Evolutionary conservation across 2,797 vertebrate genomes (phyloP).

Genomic region (Australoheros facetus): DNA sequence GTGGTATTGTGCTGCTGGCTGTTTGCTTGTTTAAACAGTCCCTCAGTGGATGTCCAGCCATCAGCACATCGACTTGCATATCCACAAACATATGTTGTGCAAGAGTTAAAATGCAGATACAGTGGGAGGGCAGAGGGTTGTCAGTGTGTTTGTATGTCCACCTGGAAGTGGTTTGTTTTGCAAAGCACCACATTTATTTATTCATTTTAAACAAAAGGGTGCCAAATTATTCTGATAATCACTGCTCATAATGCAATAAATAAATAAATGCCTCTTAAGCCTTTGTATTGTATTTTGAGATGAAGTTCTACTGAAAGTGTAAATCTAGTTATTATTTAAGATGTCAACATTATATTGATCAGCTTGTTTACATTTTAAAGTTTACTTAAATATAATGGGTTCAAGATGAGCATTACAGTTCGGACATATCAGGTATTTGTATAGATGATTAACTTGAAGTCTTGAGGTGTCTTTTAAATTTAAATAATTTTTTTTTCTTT

Average conservation of each 20-base stretch:
- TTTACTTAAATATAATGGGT: background rate
- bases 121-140: slow-evolving; percentile 28
- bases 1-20: slow-evolving; percentile 51
- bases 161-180: slow-evolving; percentile 77
- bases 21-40: slow-evolving; percentile 65
- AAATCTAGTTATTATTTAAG: too few relatives aligned
- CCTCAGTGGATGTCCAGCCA: slow-evolving; percentile 20
- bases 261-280: background rate
- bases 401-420: background rate
- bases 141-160: slow-evolving; percentile 77
- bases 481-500: too few relatives aligned
- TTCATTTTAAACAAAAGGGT: background rate
- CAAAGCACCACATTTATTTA: slow-evolving; percentile 37
- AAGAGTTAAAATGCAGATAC: slow-evolving; percentile 35
- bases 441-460: background rate
- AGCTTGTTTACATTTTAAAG: too few relatives aligned
- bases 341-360: too few relatives aligned
- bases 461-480: background rate
- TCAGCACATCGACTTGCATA: slow-evolving; percentile 13
- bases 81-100: slow-evolving; percentile 23
- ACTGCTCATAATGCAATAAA: background rate
- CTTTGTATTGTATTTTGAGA: background rate
- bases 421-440: background rate
- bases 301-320: background rate
- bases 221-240: background rate